Evolutionary conservation across 2,797 vertebrate genomes (phyloP).

Genomic region (Amphiprion clarkii): DNA sequence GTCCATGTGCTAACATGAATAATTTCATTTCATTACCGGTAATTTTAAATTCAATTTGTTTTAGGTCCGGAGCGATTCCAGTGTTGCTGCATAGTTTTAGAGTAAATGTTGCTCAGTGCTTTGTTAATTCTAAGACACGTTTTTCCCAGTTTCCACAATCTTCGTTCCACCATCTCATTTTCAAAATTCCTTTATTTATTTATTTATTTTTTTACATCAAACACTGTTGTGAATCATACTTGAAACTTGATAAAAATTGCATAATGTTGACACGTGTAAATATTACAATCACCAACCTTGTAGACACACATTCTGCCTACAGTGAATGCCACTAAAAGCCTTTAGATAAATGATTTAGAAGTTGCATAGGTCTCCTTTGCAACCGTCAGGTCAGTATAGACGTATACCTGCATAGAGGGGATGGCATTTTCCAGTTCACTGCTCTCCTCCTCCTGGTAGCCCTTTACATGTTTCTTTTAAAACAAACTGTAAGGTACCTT

Average conservation of each 20-base stretch:
- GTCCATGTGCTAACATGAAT: constrained; percentile 47
- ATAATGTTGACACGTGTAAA: constrained; percentile 40
- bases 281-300: constrained; percentile 33
- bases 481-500: constrained; percentile 62
- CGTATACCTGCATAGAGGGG: constrained; percentile 29
- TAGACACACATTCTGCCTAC: constrained; percentile 9
- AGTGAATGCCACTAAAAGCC: constrained; percentile 60
- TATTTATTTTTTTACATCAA: neutral
- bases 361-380: constrained; percentile 30
- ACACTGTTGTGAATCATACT: constrained; percentile 10
- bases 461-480: constrained; percentile 57
- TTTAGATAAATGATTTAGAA: constrained; percentile 77
- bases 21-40: constrained; percentile 47
- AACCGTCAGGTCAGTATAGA: constrained; percentile 57
- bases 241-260: constrained; percentile 48
- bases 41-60: constrained; percentile 36
- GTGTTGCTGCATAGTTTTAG: constrained; percentile 30
- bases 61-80: constrained; percentile 28
- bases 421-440: constrained; percentile 56
- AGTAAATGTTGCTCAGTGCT: constrained; percentile 18
- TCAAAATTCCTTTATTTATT: neutral
- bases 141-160: constrained; percentile 14
- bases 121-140: constrained; percentile 12
- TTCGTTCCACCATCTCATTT: constrained; percentile 4
- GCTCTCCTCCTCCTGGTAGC: constrained; percentile 20